These are phyloP conservation scores for Zhuqinia jingwanae DNA, from an alignment of 2,888 invertebrate genomes.

Conservation along the genomic window DNA sequence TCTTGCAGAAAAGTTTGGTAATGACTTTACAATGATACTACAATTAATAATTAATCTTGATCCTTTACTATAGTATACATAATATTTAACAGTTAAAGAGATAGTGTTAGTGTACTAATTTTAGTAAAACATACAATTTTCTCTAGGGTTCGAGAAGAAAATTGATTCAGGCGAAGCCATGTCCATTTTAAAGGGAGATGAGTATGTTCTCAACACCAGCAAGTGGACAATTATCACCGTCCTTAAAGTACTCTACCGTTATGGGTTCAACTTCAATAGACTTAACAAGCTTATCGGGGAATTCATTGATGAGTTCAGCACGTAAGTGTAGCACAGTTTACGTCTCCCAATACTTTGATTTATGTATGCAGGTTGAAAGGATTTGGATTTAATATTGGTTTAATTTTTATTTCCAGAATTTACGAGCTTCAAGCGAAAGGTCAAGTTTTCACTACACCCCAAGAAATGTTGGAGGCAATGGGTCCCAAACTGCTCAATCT, in stretches of 20 bases:
- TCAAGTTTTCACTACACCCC: slow-evolving; percentile 82
- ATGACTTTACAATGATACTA: too few species aligned
- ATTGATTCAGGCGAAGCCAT: slow-evolving; percentile 71
- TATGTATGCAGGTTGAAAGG: too few species aligned
- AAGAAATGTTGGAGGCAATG: slow-evolving; percentile 83
- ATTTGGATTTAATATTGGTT: too few species aligned
- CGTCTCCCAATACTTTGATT: too few species aligned
- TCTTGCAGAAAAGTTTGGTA: slow-evolving; percentile 83
- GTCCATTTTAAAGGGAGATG: slow-evolving; percentile 79
- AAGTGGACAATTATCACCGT: slow-evolving; percentile 81
- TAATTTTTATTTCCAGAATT: slow-evolving; percentile 83
- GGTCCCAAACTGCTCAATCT: slow-evolving; percentile 82
- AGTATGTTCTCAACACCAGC: slow-evolving; percentile 83
- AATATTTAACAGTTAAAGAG: too few species aligned
- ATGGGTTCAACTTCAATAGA: slow-evolving; percentile 83
- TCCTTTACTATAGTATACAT: too few species aligned
- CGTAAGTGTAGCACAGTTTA: slow-evolving; percentile 80
- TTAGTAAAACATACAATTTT: neutral
- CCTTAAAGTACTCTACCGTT: slow-evolving; percentile 83
- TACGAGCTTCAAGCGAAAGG: slow-evolving; percentile 83
- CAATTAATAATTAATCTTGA: too few species aligned
- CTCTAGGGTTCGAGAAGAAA: slow-evolving; percentile 70
- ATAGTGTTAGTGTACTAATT: too few species aligned
- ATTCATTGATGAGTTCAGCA: slow-evolving; percentile 81
- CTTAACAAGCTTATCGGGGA: slow-evolving; percentile 81